Base-by-base conservation (phyloP, 2,113 vertebrate genomes). In the Syngnathus typhle region DNA sequence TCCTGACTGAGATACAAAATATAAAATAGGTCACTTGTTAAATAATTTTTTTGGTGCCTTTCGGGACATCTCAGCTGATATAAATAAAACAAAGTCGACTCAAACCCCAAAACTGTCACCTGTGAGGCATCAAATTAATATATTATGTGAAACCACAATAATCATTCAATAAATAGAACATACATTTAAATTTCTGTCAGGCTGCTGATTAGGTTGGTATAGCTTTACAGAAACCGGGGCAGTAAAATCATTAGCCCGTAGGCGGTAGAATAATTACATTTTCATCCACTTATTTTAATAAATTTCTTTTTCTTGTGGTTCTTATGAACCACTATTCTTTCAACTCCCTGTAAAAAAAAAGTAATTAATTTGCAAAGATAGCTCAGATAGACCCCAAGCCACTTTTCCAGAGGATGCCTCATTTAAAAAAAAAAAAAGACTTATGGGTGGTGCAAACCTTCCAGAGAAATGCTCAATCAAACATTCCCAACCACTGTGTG, bases 221-320 rank as follows among this genome's bases (percentile, higher is more conserved):
- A 21, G 8, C 51, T 54, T 54, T 54, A 54, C n/a, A 12, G 21
- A 54, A 54, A 54, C 21, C 19, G 4, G 51, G 21, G 51, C 51
- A 21, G 51, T 54, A 19, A 54, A 54, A 54, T 54, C 21, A 54
- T 54, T 54, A 54, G n/a, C 51, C 51, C 51, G 9, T 54, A 11
- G 51, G 51, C 21, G 11, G 51, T 23, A 54, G 51, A 54, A 54
- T 54, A 54, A 54, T 54, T 54, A 54, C 21, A 51, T 44, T 82
- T 74, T 68, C 67, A 76, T 73, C 72, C 37, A 56, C 38, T 76
- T 70, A 46, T 72, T 68, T 54, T 68, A 66, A 79, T 65, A 39
- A 21, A 54, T 69, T 78, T 73, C 13, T 62, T 74, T 68, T 74
- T 69, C 58, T 73, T 67, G 62, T 83, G 54, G 69, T 59, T 39